Conservation (phyloP, 1,140 invertebrate genomes). For the Tigriopus japonicus region DNA sequence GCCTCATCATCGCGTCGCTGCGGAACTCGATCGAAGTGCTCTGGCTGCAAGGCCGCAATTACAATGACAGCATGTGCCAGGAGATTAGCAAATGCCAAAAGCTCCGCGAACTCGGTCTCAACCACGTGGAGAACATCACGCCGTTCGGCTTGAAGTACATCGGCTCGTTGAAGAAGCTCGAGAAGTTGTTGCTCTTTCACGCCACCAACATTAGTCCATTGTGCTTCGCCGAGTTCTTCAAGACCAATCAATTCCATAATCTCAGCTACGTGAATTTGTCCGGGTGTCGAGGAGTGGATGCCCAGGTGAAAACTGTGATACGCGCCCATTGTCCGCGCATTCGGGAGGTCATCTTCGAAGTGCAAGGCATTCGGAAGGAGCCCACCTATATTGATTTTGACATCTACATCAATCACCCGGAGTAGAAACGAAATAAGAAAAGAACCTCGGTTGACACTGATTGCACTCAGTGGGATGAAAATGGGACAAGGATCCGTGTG, state of each 20-base stretch:
- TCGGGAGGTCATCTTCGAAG: background rate
- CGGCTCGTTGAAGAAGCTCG: background rate
- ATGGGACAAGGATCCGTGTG: too few relatives aligned
- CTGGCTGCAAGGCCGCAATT: background rate
- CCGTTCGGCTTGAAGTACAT: background rate
- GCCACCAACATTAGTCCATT: background rate
- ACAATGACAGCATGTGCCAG: conserved; percentile 1
- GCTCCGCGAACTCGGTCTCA: background rate
- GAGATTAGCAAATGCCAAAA: background rate
- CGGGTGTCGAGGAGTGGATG: background rate
- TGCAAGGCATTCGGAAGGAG: background rate
- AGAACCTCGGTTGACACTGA: too few relatives aligned
- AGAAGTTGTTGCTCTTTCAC: background rate
- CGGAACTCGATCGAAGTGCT: background rate
- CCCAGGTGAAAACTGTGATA: background rate
- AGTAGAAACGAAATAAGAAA: too few relatives aligned
- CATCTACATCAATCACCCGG: background rate
- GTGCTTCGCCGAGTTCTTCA: background rate
- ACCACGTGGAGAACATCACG: background rate
- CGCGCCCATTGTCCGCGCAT: background rate
- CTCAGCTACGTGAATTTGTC: background rate
- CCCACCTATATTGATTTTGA: background rate
- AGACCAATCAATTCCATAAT: background rate
- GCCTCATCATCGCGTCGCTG: background rate
- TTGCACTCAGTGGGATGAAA: too few relatives aligned